Evolutionary conservation across 1,140 invertebrate genomes (phyloP).

Genomic region (Zaprionus tsacasi): DNA sequence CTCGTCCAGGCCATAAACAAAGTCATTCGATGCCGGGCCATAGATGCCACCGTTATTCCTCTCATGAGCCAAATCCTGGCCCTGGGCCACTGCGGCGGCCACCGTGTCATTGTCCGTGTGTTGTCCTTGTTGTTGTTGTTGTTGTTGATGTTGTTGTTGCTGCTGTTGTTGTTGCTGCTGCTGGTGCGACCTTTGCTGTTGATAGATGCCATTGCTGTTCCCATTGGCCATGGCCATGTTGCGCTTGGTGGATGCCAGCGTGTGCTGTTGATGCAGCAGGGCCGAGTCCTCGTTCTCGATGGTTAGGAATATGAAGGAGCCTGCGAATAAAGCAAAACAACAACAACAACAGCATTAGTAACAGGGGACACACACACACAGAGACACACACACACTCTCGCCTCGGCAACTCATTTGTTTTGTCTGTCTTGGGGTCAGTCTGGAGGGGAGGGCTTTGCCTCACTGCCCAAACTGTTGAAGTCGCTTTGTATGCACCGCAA

Average conservation of each 20-base stretch:
- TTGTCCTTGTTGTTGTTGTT: constrained; percentile 50
- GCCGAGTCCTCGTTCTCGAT: constrained; percentile 91
- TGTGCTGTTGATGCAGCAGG: constrained; percentile 88
- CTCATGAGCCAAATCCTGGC: constrained; percentile 49
- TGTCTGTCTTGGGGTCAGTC: constrained; percentile 24
- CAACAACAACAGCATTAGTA: background rate
- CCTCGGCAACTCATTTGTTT: constrained; percentile 39
- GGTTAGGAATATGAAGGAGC: constrained; percentile 96
- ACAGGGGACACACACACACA: constrained; percentile 6
- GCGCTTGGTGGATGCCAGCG: constrained; percentile 87
- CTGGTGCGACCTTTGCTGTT: constrained; percentile 50
- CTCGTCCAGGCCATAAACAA: constrained; percentile 77
- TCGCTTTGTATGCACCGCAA: constrained; percentile 9
- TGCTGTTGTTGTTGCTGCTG: constrained; percentile 69
- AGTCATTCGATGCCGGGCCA: constrained; percentile 64
- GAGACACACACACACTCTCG: background rate
- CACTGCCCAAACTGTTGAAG: constrained; percentile 7
- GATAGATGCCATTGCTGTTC: constrained; percentile 60
- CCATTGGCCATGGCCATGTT: constrained; percentile 74
- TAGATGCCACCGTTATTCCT: constrained; percentile 33
- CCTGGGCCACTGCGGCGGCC: constrained; percentile 57
- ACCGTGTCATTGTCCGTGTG: constrained; percentile 69
- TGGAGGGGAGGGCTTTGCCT: constrained; percentile 14
- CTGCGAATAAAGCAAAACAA: constrained; percentile 74
- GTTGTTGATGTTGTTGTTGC: constrained; percentile 23